phyloP scores from a whole-genome alignment of 2,113 vertebrate species.

The Urocolius indicus region DNA sequence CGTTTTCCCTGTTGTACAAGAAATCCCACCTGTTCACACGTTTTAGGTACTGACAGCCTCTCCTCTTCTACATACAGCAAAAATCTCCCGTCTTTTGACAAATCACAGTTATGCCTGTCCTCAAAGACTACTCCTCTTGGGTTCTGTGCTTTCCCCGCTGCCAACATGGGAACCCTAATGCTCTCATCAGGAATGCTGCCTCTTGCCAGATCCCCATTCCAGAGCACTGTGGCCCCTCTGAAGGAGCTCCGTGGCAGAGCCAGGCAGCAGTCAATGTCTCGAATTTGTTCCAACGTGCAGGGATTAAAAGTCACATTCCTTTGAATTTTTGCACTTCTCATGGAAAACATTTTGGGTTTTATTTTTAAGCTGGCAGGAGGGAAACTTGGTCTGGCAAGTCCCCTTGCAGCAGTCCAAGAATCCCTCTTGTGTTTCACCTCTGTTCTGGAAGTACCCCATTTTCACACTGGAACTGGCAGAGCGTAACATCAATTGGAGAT shows the following conservation, averaged over 20 bases:
- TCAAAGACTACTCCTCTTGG: not conserved
- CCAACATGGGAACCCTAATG: fast-evolving
- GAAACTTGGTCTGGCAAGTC: not conserved
- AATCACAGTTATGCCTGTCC: not conserved
- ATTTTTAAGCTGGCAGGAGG: not conserved
- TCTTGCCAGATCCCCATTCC: not conserved
- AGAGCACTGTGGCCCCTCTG: not conserved
- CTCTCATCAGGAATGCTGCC: not conserved
- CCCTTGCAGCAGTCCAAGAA: not conserved
- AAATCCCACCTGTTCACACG: not conserved
- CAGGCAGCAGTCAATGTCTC: not conserved
- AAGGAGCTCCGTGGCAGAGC: not conserved
- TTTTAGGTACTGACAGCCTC: not conserved
- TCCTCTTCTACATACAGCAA: not conserved
- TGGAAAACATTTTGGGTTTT: not conserved
- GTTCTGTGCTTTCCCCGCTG: not conserved
- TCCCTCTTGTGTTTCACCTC: not conserved
- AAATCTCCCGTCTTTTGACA: not conserved
- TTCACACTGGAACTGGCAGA: not conserved
- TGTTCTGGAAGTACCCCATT: not conserved
- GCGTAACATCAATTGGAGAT: not conserved
- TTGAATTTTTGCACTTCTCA: not conserved
- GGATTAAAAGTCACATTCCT: not conserved
- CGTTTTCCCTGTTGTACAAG: not conserved
- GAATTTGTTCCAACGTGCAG: not conserved